Base-by-base conservation (phyloP, 2,113 vertebrate genomes). In the Picathartes gymnocephalus region DNA sequence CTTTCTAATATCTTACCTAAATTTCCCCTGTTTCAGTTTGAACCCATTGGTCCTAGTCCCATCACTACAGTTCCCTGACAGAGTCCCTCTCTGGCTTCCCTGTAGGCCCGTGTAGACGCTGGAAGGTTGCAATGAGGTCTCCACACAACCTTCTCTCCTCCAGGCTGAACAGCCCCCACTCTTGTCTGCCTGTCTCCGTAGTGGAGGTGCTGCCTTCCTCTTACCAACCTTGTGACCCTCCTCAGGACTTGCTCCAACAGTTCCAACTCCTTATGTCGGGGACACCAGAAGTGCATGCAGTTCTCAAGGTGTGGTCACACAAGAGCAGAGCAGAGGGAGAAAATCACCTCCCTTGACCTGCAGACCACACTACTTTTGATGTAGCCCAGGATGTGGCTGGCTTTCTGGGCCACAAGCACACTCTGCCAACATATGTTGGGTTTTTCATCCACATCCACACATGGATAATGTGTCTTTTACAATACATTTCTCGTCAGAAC, bases 171-270 rank as follows among this genome's bases (percentile, higher is more conserved):
- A 51, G 53, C 19, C 37, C 11, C 16, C 21, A 0, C 13, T n/a
- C 16, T 2, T 28, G n/a, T 60, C 60, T n/a, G 16, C 1, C 53
- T 40, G 27, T 51, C 27, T 50, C 9, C 2, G 0, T 5, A 21
- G 4, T 4, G 28, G 6, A 51, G 5, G 7, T 58, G 39, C 51
- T 45, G 37, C 60, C 21, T 10, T n/a, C 10, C 37, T 64, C 42
- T 33, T 9, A 39, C 11, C 39, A 58, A 39, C 15, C 8, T 39
- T 23, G 5, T 51, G 31, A 15, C 0, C 1, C 37, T 24, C 33
- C 60, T 73, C 53, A 45, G 19, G 37, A 30, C 45, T 51, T 58
- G 33, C 15, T 73, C 44, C 51, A 53, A 7, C 5, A 4, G 28
- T 21, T 58, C 20, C 5, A 11, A 5, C 7, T 74, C 33, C 27